A percentile compares a stretch with the other conserved stretches of the same genome.
Evolutionary conservation across 2,888 invertebrate genomes (phyloP).

Genomic region (Aromia moschata): DNA sequence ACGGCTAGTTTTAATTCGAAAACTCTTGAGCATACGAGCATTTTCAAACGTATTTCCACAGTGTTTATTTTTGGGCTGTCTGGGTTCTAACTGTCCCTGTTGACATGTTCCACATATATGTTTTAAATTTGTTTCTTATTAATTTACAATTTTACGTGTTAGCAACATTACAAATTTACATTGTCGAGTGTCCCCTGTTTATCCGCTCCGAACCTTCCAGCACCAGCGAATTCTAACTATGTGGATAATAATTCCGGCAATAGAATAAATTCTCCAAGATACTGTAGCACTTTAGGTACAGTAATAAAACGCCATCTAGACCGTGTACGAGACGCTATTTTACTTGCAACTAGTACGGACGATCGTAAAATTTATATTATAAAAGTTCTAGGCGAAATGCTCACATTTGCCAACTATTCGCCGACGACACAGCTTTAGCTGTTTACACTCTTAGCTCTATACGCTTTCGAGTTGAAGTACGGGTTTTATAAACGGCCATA

Average conservation of each 20-base stretch:
- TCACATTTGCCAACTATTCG: not conserved
- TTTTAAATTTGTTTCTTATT: not conserved
- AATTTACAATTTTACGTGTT: not conserved
- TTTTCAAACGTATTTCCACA: no score
- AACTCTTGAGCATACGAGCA: no score
- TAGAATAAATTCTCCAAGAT: slow-evolving; percentile 1
- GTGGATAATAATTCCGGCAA: not conserved
- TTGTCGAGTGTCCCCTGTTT: not conserved
- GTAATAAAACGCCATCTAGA: not conserved
- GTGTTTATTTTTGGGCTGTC: not conserved
- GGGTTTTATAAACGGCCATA: no score
- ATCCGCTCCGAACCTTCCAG: not conserved
- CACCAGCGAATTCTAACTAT: not conserved
- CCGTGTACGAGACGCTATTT: not conserved
- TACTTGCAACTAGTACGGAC: not conserved
- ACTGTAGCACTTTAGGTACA: not conserved
- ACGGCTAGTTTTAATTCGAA: no score
- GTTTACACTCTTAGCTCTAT: no score
- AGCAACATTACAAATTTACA: no score
- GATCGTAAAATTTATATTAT: not conserved
- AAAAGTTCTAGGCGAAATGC: not conserved
- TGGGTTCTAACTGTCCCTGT: not conserved
- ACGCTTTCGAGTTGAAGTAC: no score
- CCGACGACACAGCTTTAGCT: not conserved
- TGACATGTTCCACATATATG: not conserved